Percentiles rank a stretch among this genome's conserved stretches.
phyloP scores from a whole-genome alignment of 2,113 vertebrate species.

The Xyrauchen texanus region DNA sequence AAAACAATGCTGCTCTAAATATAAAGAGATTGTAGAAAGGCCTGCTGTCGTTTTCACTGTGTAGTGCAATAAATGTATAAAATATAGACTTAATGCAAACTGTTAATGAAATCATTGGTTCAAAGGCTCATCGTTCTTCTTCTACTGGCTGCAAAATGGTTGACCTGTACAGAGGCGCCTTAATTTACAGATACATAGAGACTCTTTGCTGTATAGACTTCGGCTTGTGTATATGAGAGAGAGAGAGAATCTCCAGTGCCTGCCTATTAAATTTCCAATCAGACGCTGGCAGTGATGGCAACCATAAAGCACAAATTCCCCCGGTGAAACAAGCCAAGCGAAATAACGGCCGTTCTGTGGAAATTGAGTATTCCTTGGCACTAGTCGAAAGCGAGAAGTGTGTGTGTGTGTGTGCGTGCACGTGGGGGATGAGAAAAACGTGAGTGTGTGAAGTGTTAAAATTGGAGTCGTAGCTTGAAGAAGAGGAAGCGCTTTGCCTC shows the following conservation, averaged over 20 bases:
- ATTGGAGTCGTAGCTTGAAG: constrained; percentile 9
- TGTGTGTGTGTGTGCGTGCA: constrained; percentile 6
- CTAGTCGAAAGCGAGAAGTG: constrained; percentile 38
- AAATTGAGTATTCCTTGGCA: constrained; percentile 55
- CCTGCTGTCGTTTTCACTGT: constrained; percentile 32
- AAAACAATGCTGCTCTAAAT: constrained; percentile 38
- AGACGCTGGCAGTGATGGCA: constrained; percentile 45
- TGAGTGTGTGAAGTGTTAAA: constrained; percentile 22
- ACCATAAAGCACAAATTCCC: constrained; percentile 57
- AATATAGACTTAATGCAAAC: constrained; percentile 36
- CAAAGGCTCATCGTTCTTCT: constrained; percentile 32
- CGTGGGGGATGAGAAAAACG: background rate
- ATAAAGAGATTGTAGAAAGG: constrained; percentile 46
- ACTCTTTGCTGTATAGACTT: constrained; percentile 45
- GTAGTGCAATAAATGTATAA: background rate
- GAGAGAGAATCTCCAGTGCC: constrained; percentile 36
- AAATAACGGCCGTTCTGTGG: constrained; percentile 28
- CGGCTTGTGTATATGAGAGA: constrained; percentile 14
- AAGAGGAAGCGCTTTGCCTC: constrained; percentile 28
- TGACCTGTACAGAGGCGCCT: constrained; percentile 15
- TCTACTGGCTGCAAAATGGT: constrained; percentile 24
- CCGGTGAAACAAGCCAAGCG: constrained; percentile 44
- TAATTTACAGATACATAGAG: constrained; percentile 24
- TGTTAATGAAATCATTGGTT: constrained; percentile 55
- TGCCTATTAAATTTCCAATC: constrained; percentile 62